Evolutionary conservation across 2,113 vertebrate species (phyloP).

Genomic region (Tragelaphus imberbis): DNA sequence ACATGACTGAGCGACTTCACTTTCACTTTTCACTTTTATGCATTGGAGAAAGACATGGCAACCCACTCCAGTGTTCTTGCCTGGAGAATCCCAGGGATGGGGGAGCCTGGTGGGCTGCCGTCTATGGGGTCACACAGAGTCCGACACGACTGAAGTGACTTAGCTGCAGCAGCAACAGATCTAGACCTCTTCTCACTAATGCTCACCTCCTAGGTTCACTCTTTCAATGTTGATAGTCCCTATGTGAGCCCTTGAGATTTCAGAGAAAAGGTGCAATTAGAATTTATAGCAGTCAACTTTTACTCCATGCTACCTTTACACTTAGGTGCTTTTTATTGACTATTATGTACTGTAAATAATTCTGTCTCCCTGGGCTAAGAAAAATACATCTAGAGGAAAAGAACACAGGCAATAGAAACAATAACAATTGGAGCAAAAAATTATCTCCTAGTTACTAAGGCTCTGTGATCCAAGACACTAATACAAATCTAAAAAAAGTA

Average conservation of each 20-base stretch:
- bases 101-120: too few species aligned
- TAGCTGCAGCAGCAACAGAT: not conserved
- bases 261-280: not conserved
- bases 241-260: constrained; percentile 15
- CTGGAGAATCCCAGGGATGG: too few species aligned
- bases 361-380: not conserved
- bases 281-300: constrained; percentile 22
- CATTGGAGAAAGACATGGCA: too few species aligned
- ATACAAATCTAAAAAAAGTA: not conserved
- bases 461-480: not conserved
- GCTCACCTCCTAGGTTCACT: not conserved
- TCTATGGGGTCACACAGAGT: too few species aligned
- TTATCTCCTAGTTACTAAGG: not conserved
- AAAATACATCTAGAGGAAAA: not conserved
- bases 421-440: not conserved
- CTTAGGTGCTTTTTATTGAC: not conserved
- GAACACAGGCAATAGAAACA: not conserved
- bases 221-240: not conserved
- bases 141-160: too few species aligned
- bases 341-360: constrained; percentile 13
- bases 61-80: too few species aligned
- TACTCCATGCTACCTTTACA: constrained; percentile 3
- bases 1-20: too few species aligned
- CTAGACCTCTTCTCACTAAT: not conserved
- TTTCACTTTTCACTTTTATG: too few species aligned